Evolutionary conservation across 2,888 invertebrate species (phyloP), one percentile per base, ranked within the genome.

Genomic region (Phragmatobia fuliginosa): DNA sequence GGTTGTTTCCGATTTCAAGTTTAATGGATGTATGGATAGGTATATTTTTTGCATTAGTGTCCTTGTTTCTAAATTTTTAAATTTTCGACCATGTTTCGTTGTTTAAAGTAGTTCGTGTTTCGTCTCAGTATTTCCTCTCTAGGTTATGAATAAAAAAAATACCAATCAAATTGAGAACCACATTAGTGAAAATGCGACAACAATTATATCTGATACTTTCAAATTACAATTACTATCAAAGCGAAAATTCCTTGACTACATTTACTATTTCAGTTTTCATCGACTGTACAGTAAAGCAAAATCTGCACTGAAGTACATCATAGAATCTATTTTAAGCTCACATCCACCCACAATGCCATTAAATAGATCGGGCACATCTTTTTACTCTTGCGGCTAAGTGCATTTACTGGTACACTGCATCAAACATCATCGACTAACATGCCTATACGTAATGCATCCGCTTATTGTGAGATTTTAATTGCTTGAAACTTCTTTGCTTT

Each of bases 301-400:
- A 72, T 72, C 63, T 63, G 63, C 41, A 69, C 64, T 71, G 72
- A 72, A 72, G 68, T 66, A 71, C 69, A 72, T 77, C 77, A 70
- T 74, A 67, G 67, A 78, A 72, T 86, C 83, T 84, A 84, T 80
- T 75, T 79, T 66, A 60, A 80, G 78, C 74, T 77, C 74, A 76
- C 77, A 83, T 77, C 64, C 92, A 87, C 92, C 92, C 87, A 91
- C 91, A 82, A 78, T 79, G 83, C 89, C 90, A 90, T 93, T 92
- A 92, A 91, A 90, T 90, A 91, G 89, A 89, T 89, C 89, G 90
- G 88, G 88, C 88, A 88, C 91, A 91, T 92, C 91, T 91, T 92
- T 93, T 93, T 92, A 92, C 89, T 90, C 89, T 87, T 87, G 81
- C 86, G 87, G 89, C 88, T 94, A 93, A 94, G 94, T 94, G 94